Conservation (phyloP, 1,140 invertebrate genomes). For the Euura saliciscinereae region DNA sequence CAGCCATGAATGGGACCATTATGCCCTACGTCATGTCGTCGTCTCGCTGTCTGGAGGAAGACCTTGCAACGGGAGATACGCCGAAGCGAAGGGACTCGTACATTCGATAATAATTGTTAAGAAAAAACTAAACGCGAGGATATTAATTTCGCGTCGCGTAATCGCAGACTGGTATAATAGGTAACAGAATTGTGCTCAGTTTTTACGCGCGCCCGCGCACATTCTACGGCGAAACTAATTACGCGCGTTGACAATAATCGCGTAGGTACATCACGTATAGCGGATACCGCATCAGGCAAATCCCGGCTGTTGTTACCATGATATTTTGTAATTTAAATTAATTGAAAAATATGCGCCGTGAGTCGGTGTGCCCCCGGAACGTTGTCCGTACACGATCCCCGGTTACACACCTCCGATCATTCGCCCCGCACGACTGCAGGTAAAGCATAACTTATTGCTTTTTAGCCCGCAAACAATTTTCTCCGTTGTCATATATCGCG, state of each 20-base stretch:
- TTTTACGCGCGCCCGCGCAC: too few species aligned
- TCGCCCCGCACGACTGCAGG: background rate
- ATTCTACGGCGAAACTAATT: background rate
- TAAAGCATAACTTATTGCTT: conserved; percentile 5
- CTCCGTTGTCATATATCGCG: too few species aligned
- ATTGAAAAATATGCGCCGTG: conserved; percentile 58
- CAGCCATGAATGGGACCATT: background rate
- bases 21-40: background rate
- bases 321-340: conserved; percentile 59
- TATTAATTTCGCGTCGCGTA: too few species aligned
- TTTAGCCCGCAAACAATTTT: background rate
- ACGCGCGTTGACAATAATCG: background rate
- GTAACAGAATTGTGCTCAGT: too few species aligned
- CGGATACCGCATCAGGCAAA: too few species aligned
- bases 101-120: too few species aligned
- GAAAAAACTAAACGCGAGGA: too few species aligned
- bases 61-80: background rate
- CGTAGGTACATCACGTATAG: background rate
- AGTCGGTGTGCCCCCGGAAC: background rate
- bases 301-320: conserved; percentile 37
- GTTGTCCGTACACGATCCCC: conserved; percentile 43
- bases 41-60: background rate
- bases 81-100: too few species aligned
- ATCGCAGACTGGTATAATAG: too few species aligned
- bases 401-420: background rate